Base-by-base conservation (phyloP, 35 echinoderm and acorn worm species). In the Apostichopus californicus region DNA sequence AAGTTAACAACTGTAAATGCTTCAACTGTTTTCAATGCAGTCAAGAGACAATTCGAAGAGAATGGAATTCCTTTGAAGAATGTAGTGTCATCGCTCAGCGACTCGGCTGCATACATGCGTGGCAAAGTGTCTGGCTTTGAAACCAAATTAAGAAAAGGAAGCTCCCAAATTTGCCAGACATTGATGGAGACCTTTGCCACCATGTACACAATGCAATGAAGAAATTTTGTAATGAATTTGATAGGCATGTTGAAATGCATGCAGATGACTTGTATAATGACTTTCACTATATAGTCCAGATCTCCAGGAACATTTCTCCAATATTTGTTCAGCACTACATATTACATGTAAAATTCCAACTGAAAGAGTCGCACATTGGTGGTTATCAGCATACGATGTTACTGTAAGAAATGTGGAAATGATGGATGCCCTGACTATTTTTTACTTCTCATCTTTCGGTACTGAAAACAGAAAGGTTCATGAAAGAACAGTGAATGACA, bases 41-140 rank as follows among this genome's bases (percentile, higher is more conserved):
- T 94, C 9, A 81, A 77, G 63, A 68, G 55, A 86, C 12, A 20
- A 71, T 92, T 94, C 17, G 89, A 91, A 80, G 77, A 91, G 66
- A 79, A 91, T 85, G 93, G 90, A 34, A 94, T 94, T 55, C 93
- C 93, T 72, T 13, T 91, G 59, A 24, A 20, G 28, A 91, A 94
- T 91, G 34, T 94, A 14, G 79, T 94, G 90, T 91, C 83, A 14
- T 86, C 15, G 18, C 21, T 86, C 26, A 28, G 26, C 24, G 24
- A 91, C 34, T 80, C 90, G 12, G 77, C 90, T 55, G 77, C 90
- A 78, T 81, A 79, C 56, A 91, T 81, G 90, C 54, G 90, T 54
- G 90, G 78, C 10, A 91, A 25, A 20, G 23, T 53, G 20, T 79
- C 53, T 25, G 90, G 90, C 80, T 91, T 91, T 91, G 77, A 91